Evolutionary conservation across 2,113 vertebrate species (phyloP).

Genomic region (Cyprinodon variegatus): DNA sequence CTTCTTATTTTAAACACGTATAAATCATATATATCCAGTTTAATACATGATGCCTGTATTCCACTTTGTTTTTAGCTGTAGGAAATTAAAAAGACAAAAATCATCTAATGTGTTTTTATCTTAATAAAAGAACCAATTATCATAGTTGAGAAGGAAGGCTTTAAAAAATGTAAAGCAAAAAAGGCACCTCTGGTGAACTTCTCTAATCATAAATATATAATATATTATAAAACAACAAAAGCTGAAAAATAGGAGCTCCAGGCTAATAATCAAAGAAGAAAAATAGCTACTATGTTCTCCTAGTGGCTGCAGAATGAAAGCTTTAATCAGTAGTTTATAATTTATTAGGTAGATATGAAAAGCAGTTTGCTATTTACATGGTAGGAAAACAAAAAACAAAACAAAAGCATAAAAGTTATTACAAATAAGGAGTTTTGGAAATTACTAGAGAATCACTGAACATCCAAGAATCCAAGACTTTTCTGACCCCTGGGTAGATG

Average conservation of each 20-base stretch:
- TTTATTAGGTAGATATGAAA: background rate
- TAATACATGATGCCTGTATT: background rate
- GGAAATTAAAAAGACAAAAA: background rate
- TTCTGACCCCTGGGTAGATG: background rate
- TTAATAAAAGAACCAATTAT: background rate
- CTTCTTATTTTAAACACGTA: background rate
- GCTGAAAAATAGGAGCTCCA: background rate
- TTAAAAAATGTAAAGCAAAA: slow-evolving; percentile 4
- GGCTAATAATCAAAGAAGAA: slow-evolving; percentile 4
- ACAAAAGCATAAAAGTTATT: background rate
- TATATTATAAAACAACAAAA: slow-evolving; percentile 1
- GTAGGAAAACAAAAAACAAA: background rate
- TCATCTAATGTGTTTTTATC: background rate
- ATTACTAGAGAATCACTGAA: slow-evolving; percentile 29
- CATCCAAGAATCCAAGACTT: slow-evolving; percentile 5
- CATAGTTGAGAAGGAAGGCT: background rate
- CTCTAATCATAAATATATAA: background rate
- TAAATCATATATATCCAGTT: background rate
- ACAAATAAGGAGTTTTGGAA: slow-evolving; percentile 19
- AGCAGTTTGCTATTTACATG: background rate
- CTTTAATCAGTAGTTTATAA: background rate
- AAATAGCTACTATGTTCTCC: background rate
- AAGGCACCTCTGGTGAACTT: slow-evolving; percentile 2
- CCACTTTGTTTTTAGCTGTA: background rate
- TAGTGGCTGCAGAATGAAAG: background rate